Conservation (phyloP, 2,797 vertebrate genomes). For the Darevskia mixta region DNA sequence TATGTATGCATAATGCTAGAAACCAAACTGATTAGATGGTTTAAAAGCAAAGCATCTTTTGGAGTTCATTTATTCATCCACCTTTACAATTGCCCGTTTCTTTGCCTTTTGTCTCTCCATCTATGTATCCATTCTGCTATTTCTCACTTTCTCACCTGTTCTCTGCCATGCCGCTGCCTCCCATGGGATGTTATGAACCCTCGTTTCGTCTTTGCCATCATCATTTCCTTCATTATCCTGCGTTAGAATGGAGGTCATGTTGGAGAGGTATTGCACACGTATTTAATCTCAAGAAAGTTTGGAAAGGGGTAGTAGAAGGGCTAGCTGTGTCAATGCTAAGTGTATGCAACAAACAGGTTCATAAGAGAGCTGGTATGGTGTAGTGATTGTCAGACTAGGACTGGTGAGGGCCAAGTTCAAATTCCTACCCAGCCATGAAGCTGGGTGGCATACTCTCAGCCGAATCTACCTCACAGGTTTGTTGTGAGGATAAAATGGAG, state of each 20-base stretch:
- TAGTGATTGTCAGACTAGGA: neutral
- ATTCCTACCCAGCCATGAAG: too few species aligned
- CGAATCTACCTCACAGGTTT: too few species aligned
- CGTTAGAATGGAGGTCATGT: conserved; percentile 23
- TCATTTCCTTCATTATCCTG: neutral
- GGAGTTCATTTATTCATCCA: neutral
- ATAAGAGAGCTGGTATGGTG: too few species aligned
- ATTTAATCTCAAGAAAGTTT: neutral
- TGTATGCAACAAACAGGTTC: neutral
- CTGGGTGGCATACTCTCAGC: too few species aligned
- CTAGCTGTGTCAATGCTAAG: neutral
- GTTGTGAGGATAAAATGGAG: too few species aligned
- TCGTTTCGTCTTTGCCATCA: neutral
- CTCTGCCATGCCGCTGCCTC: neutral
- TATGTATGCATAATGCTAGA: neutral
- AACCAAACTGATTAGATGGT: neutral
- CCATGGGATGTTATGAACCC: neutral
- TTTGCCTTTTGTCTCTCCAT: conserved; percentile 5
- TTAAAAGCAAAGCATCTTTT: neutral
- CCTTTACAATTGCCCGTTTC: neutral
- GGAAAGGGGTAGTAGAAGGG: neutral
- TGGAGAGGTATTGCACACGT: conserved; percentile 13
- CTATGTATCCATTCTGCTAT: neutral
- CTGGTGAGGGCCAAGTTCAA: too few species aligned
- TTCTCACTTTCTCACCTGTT: conserved; percentile 7